Base-by-base conservation (phyloP, 2,888 invertebrate species). In the Leptinotarsa rubiginosa region DNA sequence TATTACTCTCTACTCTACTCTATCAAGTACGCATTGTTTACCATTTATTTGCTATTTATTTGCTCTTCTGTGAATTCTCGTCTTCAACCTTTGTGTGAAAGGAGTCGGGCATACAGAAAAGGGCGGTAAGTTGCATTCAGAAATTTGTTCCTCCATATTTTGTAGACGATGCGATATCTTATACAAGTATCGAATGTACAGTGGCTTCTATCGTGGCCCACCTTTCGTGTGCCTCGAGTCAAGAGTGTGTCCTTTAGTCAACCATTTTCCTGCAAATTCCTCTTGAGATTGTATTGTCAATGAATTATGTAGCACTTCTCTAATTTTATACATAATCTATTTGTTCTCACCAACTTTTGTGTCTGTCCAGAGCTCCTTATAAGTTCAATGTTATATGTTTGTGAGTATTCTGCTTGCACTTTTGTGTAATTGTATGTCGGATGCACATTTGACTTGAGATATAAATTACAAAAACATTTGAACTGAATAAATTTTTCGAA, bases 1-100 rank as follows among this genome's bases (percentile, higher is more conserved):
- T 82, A 81, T 54, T 69, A 56, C 69, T 56, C 68, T 68, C 68
- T 68, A 7, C 52, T 68, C 68, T 47, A 56, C 67, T 50, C 49
- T 50, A 78, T 80, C 73, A 85, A 86, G 84, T 86, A 86, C 82
- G 86, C 85, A 86, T 80, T 82, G 79, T 79, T 76, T 15, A 47
- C 22, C 15, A 56, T 69, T 69, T n/a, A 31, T 62, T 41, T 50
- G 67, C 67, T 50, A 52, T 67, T 41, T 49, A 67, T 67, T 25
- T 1, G 64, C 13, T 22, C 16, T 52, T 67, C 52, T 47, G 15
- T 31, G 49, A 49, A 65, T 41, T 65, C n/a, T n/a, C 20, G 47
- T 15, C 47, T n/a, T 13, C 16, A 65, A 20, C 15, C 47, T 20
- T 41, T 18, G 41, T 13, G 47, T 41, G 18, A 12, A 20, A 22